phyloP scores from a whole-genome alignment of 2,113 vertebrate genomes.

The Dasyurus viverrinus region DNA sequence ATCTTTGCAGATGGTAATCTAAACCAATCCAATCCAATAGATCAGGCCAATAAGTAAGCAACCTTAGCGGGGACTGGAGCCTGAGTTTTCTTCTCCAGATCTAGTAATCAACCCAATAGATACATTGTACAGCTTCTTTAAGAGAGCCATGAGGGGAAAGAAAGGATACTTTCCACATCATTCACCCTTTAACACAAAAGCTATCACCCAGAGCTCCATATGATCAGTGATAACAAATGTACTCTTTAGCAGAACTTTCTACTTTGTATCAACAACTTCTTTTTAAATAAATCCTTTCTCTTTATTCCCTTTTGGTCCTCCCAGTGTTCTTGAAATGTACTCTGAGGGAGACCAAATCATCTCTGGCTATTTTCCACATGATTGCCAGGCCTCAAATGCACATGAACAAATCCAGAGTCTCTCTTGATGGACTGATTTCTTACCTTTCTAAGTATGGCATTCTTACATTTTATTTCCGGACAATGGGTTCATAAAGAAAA shows the following conservation, averaged over 20 bases:
- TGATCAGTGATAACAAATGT: not conserved
- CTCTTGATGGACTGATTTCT: conserved; percentile 26
- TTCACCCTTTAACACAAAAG: not conserved
- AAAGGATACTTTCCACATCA: not conserved
- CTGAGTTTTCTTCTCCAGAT: not conserved
- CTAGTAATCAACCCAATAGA: not conserved
- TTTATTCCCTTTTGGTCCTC: not conserved
- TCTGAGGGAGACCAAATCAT: not conserved
- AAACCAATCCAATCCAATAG: not conserved
- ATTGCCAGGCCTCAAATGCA: conserved; percentile 24
- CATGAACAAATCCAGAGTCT: not conserved
- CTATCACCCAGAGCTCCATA: not conserved
- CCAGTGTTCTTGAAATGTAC: not conserved
- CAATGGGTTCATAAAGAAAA: conserved; percentile 47
- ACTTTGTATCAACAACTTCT: not conserved
- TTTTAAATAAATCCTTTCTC: not conserved
- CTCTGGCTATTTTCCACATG: conserved; percentile 40
- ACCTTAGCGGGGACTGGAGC: not conserved
- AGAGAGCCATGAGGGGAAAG: not conserved
- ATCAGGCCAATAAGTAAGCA: not conserved
- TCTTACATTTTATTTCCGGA: conserved; percentile 34
- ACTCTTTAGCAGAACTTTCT: not conserved
- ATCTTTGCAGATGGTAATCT: not conserved
- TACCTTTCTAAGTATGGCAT: conserved; percentile 42
- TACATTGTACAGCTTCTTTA: not conserved